phyloP scores from a whole-genome alignment of 2,888 invertebrate species.

The Lathronympha strigana region DNA sequence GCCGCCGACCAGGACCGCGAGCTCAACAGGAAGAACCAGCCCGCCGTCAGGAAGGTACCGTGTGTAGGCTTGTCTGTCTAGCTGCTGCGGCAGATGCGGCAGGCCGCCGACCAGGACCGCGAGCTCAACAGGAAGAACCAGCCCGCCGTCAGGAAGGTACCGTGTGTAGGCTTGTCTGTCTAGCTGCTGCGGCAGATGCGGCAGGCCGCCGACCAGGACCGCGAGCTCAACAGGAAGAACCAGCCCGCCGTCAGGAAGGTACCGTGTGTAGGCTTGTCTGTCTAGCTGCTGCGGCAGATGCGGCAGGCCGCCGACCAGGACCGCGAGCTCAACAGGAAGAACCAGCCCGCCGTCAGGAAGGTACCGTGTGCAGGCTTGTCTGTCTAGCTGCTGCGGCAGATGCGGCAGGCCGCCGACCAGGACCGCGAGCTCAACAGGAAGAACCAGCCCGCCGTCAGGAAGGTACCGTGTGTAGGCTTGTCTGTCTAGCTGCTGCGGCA shows the following conservation, averaged over 20 bases:
- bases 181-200: conserved; percentile 96
- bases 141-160: conserved; percentile 91
- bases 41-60: conserved; percentile 90
- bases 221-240: conserved; percentile 88
- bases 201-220: conserved; percentile 96
- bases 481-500: conserved; percentile 92
- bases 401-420: too few relatives aligned
- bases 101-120: conserved; percentile 95
- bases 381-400: too few relatives aligned
- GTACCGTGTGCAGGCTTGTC: too few relatives aligned
- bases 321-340: conserved; percentile 89
- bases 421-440: conserved; percentile 91
- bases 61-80: too few relatives aligned
- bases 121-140: conserved; percentile 88
- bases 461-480: too few relatives aligned
- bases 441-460: conserved; percentile 91
- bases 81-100: conserved; percentile 96
- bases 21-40: conserved; percentile 88
- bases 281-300: conserved; percentile 95
- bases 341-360: conserved; percentile 93
- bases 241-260: conserved; percentile 93
- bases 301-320: conserved; percentile 97
- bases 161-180: too few relatives aligned
- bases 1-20: conserved; percentile 91
- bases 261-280: too few relatives aligned